Conservation (phyloP, 2,797 vertebrate genomes). For the Cichlasoma orientale region DNA sequence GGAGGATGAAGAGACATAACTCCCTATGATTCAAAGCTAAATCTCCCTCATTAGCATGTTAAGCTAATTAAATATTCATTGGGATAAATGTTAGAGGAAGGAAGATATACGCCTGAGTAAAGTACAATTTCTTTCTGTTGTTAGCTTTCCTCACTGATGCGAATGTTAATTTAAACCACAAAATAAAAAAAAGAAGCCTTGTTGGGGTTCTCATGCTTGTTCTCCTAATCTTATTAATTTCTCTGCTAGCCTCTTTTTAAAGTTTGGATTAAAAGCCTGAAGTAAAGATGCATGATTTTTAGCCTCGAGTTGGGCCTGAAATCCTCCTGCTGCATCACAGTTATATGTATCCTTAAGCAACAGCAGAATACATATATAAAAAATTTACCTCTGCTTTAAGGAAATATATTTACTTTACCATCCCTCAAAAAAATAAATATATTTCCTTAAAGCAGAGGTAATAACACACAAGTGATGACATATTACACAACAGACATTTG, state of each 20-base stretch:
- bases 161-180: constrained; percentile 38
- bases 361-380: not conserved
- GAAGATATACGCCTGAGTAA: constrained; percentile 24
- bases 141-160: constrained; percentile 16
- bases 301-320: not conserved
- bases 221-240: not conserved
- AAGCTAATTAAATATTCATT: constrained; percentile 77
- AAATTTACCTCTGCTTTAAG: not conserved
- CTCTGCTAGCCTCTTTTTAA: not conserved
- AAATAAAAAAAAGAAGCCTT: constrained; percentile 31
- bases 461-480: constrained; percentile 1
- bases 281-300: not conserved
- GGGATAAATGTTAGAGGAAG: constrained; percentile 67
- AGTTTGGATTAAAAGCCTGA: not conserved
- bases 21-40: constrained; percentile 60
- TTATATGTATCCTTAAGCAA: not conserved
- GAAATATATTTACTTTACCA: too few relatives aligned
- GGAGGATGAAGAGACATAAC: constrained; percentile 43
- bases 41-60: constrained; percentile 68
- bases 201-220: not conserved
- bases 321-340: not conserved
- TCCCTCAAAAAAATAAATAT: too few relatives aligned
- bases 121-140: constrained; percentile 16
- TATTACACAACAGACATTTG: constrained; percentile 3
- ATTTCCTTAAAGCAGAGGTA: too few relatives aligned